Percentiles rank a stretch among this genome's conserved stretches.
Conservation (phyloP, 1,140 invertebrate species). For the Drosophila obscura region DNA sequence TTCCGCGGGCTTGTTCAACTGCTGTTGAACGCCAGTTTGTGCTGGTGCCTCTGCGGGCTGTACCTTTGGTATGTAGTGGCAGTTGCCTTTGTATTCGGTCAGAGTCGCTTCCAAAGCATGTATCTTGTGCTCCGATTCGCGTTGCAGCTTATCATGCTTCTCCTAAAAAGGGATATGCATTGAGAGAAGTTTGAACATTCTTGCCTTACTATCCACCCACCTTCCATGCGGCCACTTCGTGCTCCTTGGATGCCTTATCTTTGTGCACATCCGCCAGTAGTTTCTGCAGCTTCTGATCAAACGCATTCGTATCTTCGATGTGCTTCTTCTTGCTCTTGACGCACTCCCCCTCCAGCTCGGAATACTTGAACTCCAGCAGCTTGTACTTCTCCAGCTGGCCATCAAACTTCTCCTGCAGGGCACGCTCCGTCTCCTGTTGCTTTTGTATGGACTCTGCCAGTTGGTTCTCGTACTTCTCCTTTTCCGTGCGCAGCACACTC, state of each 20-base stretch:
- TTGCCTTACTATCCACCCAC: conserved; percentile 30
- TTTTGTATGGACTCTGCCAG: conserved; percentile 83
- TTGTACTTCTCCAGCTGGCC: conserved; percentile 84
- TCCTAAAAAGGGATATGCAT: conserved; percentile 35
- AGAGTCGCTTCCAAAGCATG: conserved; percentile 50
- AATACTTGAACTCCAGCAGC: conserved; percentile 77
- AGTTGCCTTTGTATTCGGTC: conserved; percentile 60
- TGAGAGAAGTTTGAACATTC: background rate
- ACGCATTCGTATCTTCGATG: conserved; percentile 61
- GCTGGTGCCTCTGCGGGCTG: conserved; percentile 39
- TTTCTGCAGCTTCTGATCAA: conserved; percentile 65
- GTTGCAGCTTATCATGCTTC: conserved; percentile 59
- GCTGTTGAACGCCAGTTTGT: conserved; percentile 35
- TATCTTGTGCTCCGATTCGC: conserved; percentile 58
- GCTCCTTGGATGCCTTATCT: conserved; percentile 56
- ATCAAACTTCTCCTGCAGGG: conserved; percentile 82
- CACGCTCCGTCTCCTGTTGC: conserved; percentile 83
- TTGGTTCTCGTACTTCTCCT: conserved; percentile 80
- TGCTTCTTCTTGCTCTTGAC: conserved; percentile 67
- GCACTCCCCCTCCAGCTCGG: conserved; percentile 65
- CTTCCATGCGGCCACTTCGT: conserved; percentile 70
- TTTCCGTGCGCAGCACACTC: conserved; percentile 48
- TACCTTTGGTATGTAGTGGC: conserved; percentile 59
- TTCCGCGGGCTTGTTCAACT: conserved; percentile 54
- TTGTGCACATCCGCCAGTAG: conserved; percentile 65